Base-by-base conservation (phyloP, 2,113 vertebrate genomes). In the Pomatorhinus ruficollis region DNA sequence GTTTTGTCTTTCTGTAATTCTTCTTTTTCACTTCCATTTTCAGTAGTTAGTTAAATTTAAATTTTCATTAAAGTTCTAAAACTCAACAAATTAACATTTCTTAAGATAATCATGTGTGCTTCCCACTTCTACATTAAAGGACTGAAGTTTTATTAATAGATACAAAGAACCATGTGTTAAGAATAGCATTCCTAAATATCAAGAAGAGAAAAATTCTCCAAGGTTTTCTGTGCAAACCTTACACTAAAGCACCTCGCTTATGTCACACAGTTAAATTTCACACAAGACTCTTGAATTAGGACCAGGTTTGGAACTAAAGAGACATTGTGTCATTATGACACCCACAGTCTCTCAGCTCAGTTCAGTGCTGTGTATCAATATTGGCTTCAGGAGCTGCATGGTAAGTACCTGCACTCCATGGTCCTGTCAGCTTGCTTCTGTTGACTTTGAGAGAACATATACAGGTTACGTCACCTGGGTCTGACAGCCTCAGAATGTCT, bases 361-460 rank as follows among this genome's bases (percentile, higher is more conserved):
- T 24, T 68, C 5, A 33, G 35, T 0, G 4, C 21, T 60, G 27
- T 18, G 4, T 19, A 44, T 39, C 39, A 42, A 4, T 22, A 23
- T 5, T 20, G 16, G 23, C 15, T 49, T 65, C 45, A 71, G 40
- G 18, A 76, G 27, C 12, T 86, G 12, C 37, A 23, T 3, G 5
- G 2, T 30, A 9, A 1, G 10, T 53, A 9, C 3, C 37, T 53
- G 22, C 40, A 18, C 21, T 17, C 12, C 8, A 7, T 6, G 44
- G 40, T 25, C 15, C 31, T n/a, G 14, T 16, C 24, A 35, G 27
- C 8, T 61, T 56, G 16, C 28, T 21, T 60, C 22, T 75, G 1
- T 2, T 15, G 16, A 20, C 31, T 70, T 37, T 70, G 45, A 22
- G 47, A 23, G 31, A 42, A 8, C 24, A 17, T 5, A 16, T 21